Conservation (phyloP, 2,888 invertebrate species). For the Eupeodes latifasciatus region DNA sequence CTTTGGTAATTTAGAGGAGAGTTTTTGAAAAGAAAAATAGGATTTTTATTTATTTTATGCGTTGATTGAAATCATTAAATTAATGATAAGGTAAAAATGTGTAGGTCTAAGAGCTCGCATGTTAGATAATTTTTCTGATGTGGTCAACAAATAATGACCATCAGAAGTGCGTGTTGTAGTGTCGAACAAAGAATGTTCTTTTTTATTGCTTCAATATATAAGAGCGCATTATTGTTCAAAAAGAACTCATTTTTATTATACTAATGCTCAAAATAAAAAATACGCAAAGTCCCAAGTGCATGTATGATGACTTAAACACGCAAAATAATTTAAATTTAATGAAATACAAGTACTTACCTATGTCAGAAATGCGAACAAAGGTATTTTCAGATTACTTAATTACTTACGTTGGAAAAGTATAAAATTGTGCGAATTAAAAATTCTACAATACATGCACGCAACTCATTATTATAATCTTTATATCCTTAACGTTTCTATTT, state of each 20-base stretch:
- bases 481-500: no score
- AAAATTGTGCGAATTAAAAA: no score
- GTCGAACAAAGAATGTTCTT: not conserved
- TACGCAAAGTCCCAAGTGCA: not conserved
- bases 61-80: constrained; percentile 13
- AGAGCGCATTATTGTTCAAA: not conserved
- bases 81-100: not conserved
- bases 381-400: no score
- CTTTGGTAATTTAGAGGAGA: not conserved
- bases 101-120: not conserved
- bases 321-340: not conserved
- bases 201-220: not conserved
- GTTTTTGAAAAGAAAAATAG: not conserved
- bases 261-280: not conserved
- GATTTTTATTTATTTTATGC: constrained; percentile 10
- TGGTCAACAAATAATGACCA: not conserved
- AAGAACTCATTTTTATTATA: not conserved
- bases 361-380: no score
- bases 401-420: no score
- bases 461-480: no score
- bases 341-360: no score
- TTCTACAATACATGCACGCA: no score
- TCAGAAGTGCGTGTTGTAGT: constrained; percentile 9
- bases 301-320: not conserved
- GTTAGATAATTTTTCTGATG: not conserved